These are phyloP conservation scores for Takifugu rubripes DNA, from an alignment of 2,797 vertebrate genomes.

Conservation along the genomic window DNA sequence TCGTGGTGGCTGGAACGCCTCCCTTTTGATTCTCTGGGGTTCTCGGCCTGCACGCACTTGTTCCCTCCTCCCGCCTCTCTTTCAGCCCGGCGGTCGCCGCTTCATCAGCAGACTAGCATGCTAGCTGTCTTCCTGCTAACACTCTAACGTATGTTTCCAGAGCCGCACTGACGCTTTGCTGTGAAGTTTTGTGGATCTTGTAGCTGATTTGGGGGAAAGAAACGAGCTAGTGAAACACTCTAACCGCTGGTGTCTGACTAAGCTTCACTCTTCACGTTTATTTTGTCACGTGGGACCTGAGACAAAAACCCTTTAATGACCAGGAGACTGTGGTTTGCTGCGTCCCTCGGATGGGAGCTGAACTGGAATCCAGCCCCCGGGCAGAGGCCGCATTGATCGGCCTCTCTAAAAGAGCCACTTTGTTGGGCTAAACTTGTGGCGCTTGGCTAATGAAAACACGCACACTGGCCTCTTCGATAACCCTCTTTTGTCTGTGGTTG, in stretches of 20 bases:
- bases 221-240: background rate
- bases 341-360: conserved; percentile 22
- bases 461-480: no score
- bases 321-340: conserved; percentile 34
- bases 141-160: conserved; percentile 36
- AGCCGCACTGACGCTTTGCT: conserved; percentile 2
- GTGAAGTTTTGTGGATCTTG: background rate
- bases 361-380: conserved; percentile 50
- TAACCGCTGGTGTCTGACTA: conserved; percentile 5
- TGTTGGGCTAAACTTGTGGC: background rate
- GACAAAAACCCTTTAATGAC: conserved; percentile 36
- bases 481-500: background rate
- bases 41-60: conserved; percentile 67
- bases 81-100: background rate
- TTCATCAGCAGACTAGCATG: conserved; percentile 21
- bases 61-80: conserved; percentile 19
- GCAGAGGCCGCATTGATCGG: conserved; percentile 48
- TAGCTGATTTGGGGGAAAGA: background rate
- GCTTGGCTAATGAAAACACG: no score
- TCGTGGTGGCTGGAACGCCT: conserved; percentile 84
- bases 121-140: conserved; percentile 19
- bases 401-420: conserved; percentile 24
- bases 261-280: conserved; percentile 7
- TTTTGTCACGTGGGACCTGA: conserved; percentile 7
- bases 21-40: conserved; percentile 47